Percentiles rank a stretch among this genome's conserved stretches.
Evolutionary conservation across 2,888 invertebrate genomes (phyloP).

Genomic region (Cheilosia grossa): DNA sequence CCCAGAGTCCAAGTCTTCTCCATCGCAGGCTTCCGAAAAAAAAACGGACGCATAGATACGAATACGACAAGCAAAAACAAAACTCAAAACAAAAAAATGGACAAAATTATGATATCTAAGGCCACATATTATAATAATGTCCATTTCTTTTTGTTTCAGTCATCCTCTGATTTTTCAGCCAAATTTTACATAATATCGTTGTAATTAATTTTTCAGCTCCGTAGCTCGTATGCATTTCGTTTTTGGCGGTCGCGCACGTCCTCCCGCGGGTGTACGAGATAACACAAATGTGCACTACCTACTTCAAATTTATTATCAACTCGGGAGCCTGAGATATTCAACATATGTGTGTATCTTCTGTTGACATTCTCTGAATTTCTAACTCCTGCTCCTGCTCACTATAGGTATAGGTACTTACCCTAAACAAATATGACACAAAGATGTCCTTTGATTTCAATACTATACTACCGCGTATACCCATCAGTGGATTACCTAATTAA

Average conservation of each 20-base stretch:
- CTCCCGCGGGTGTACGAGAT: conserved; percentile 64
- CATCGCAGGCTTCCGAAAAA: conserved; percentile 29
- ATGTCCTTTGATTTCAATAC: conserved; percentile 59
- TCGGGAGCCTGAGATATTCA: conserved; percentile 64
- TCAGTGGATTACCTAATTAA: conserved; percentile 67
- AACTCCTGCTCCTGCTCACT: conserved; percentile 15
- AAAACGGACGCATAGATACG: conserved; percentile 46
- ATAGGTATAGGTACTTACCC: not conserved
- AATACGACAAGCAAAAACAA: conserved; percentile 36
- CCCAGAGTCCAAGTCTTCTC: conserved; percentile 27
- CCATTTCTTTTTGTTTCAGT: conserved; percentile 57
- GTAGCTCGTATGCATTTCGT: conserved; percentile 43
- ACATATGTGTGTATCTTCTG: conserved; percentile 11
- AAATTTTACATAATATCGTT: conserved; percentile 56
- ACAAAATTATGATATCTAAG: conserved; percentile 66
- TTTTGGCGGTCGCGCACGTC: conserved; percentile 51
- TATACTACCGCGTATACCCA: conserved; percentile 28
- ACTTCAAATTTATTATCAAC: conserved; percentile 70
- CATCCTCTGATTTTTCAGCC: conserved; percentile 59
- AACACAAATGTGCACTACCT: conserved; percentile 73
- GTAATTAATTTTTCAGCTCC: conserved; percentile 52
- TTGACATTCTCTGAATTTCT: conserved; percentile 48
- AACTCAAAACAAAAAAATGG: conserved; percentile 23
- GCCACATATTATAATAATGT: conserved; percentile 67
- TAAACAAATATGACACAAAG: conserved; percentile 53